These are phyloP conservation scores for Patella depressa DNA, from an alignment of 2,888 invertebrate species.

Conservation along the genomic window DNA sequence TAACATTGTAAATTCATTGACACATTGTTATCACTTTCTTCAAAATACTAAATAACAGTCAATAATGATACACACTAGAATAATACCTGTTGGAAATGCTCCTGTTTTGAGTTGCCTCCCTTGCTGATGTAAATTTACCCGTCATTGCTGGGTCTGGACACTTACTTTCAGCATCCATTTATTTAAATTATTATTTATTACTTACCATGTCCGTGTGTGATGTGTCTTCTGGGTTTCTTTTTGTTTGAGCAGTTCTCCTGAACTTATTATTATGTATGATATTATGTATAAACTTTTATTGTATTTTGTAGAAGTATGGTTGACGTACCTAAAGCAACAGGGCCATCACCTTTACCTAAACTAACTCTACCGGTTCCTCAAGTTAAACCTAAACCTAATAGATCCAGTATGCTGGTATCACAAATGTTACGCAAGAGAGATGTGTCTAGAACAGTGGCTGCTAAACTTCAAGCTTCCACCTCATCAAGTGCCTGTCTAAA, in stretches of 20 bases:
- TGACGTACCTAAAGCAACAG: constrained; percentile 60
- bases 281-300: background rate
- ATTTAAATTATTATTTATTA: no score
- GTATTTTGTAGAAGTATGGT: constrained; percentile 39
- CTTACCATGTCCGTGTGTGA: no score
- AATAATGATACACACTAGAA: no score
- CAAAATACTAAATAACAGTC: no score
- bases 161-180: no score
- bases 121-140: no score
- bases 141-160: no score
- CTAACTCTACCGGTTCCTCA: constrained; percentile 32
- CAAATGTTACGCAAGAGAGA: constrained; percentile 61
- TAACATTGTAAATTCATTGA: no score
- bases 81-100: no score
- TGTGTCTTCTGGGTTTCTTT: background rate
- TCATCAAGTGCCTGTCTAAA: background rate
- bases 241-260: background rate
- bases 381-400: constrained; percentile 31
- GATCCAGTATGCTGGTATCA: constrained; percentile 50
- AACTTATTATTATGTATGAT: background rate
- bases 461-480: constrained; percentile 1
- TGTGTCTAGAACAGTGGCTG: constrained; percentile 50
- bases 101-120: no score
- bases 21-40: no score
- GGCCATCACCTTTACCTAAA: constrained; percentile 39